Base-by-base conservation (phyloP, 2,113 vertebrate species). In the Hylia prasina region DNA sequence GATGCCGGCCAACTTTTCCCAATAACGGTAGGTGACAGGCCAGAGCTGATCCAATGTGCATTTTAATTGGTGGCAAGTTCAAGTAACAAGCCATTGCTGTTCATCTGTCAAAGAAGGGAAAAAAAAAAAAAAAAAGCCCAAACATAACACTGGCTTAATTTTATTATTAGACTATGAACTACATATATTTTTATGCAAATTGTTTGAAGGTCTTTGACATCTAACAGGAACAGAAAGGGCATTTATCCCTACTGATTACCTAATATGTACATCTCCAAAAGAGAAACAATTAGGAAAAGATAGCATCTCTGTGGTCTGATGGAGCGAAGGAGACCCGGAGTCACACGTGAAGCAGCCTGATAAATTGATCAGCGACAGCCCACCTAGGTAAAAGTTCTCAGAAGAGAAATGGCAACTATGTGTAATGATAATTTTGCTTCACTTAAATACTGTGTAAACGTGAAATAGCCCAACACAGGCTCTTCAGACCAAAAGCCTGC, bases 31-130 rank as follows among this genome's bases (percentile, higher is more conserved):
- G 96, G 76, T 96, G 96, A 95, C 95, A 96, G 94, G 82, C 69
- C 86, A 95, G 90, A 90, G 90, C 53, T 96, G 94, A 95, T 94
- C 90, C 94, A 89, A 87, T 79, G 93, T 89, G 86, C 92, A 92
- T 96, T 96, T 97, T 96, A 97, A 96, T 90, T 96, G 94, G 83
- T 92, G 83, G 82, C 77, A 95, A 96, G 93, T 73, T 76, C 81
- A 92, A 93, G 89, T 94, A 96, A 96, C 96, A 96, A 96, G 92
- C 48, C 73, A 72, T 87, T 92, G 72, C 40, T 87, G 92, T 60
- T 97, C 92, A 91, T 94, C 93, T 97, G 96, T 95, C 93, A 97
- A 47, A 87, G 57, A 86, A 88, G 25, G 28, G 5, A 24, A 53
- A 63, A 72, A 37, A 44, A 56, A 16, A 40, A 54, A 69, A 76